Evolutionary conservation across 2,113 vertebrate genomes (phyloP).

Genomic region (Columba janthina): DNA sequence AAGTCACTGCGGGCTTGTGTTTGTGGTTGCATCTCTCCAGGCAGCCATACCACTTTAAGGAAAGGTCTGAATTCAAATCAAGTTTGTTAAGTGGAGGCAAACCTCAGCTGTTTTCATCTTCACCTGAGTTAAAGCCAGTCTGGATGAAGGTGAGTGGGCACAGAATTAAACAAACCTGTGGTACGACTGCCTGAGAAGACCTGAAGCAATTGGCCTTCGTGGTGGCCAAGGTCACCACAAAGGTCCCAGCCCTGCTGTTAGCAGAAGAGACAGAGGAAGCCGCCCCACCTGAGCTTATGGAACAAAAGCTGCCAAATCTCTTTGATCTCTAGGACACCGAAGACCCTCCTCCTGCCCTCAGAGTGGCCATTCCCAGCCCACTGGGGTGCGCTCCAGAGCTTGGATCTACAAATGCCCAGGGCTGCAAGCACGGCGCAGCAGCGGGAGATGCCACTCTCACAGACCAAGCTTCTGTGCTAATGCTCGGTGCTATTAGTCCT

Average conservation of each 20-base stretch:
- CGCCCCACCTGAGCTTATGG: rapidly evolving
- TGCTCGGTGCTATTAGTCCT: not conserved
- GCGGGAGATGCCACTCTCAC: not conserved
- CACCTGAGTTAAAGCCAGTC: not conserved
- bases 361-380: not conserved
- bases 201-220: not conserved
- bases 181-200: rapidly evolving
- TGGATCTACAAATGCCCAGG: not conserved
- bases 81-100: not conserved
- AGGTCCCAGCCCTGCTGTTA: not conserved
- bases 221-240: not conserved
- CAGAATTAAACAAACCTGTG: not conserved
- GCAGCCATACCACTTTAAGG: not conserved
- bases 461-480: not conserved
- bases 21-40: not conserved
- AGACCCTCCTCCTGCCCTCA: not conserved
- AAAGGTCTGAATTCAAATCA: not conserved
- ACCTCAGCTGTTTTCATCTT: not conserved
- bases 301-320: not conserved
- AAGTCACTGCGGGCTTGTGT: not conserved
- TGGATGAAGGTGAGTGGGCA: not conserved
- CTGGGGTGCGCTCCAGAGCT: not conserved
- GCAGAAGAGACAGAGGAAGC: not conserved
- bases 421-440: not conserved
- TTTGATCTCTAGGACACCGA: not conserved